These are phyloP conservation scores for Platalea minor DNA, from an alignment of 2,797 vertebrate species.

Conservation along the genomic window DNA sequence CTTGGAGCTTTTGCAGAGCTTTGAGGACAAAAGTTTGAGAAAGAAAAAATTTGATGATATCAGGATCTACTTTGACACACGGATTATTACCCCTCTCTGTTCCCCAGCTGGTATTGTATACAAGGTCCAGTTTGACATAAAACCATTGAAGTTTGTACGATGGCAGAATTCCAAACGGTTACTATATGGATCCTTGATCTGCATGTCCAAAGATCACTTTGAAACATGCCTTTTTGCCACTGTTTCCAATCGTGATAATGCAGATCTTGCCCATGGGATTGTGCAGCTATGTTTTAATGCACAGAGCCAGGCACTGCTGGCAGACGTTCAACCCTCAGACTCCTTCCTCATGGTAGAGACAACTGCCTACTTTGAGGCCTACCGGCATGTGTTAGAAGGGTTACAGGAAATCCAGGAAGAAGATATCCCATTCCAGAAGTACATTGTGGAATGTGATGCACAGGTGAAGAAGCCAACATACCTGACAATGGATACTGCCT, in stretches of 20 bases:
- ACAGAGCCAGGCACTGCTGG: constrained; percentile 79
- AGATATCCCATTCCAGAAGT: constrained; percentile 90
- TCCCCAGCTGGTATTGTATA: constrained; percentile 82
- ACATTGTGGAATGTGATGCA: constrained; percentile 86
- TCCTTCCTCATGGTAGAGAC: constrained; percentile 94
- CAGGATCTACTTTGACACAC: constrained; percentile 84
- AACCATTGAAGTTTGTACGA: constrained; percentile 83
- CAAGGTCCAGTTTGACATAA: constrained; percentile 83
- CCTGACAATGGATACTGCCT: constrained; percentile 68
- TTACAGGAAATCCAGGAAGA: constrained; percentile 82
- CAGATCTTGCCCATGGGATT: constrained; percentile 73
- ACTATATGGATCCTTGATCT: constrained; percentile 90
- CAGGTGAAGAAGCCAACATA: constrained; percentile 82
- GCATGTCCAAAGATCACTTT: constrained; percentile 90
- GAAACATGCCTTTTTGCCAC: constrained; percentile 90
- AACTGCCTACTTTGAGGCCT: constrained; percentile 94
- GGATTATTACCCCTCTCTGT: constrained; percentile 80
- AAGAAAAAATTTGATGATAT: constrained; percentile 87
- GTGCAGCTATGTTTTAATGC: constrained; percentile 85
- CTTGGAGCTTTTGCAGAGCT: constrained; percentile 76
- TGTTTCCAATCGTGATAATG: constrained; percentile 82
- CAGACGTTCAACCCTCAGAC: constrained; percentile 76
- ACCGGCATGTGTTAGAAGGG: constrained; percentile 89
- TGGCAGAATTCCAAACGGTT: constrained; percentile 94
- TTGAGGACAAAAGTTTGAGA: constrained; percentile 71